Evolutionary conservation across 2,797 vertebrate species (phyloP).

Genomic region (Hirundo rustica): DNA sequence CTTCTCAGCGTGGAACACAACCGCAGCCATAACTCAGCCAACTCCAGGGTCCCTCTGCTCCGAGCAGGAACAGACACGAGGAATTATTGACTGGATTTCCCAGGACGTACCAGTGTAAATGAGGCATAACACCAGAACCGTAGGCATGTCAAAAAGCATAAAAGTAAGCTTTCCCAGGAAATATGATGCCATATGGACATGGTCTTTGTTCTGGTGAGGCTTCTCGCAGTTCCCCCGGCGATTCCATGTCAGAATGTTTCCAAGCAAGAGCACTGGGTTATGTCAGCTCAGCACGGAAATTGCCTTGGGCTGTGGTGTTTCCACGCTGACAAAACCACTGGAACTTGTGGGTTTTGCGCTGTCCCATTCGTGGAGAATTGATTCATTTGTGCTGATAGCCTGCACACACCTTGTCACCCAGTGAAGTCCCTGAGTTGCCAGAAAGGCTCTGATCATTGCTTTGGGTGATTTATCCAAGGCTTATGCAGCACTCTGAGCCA

Average conservation of each 20-base stretch:
- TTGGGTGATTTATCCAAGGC: slow-evolving; percentile 9
- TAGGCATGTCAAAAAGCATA: background rate
- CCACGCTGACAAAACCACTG: background rate
- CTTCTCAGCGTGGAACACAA: background rate
- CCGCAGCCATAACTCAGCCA: background rate
- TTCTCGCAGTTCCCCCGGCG: background rate
- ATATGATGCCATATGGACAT: slow-evolving; percentile 11
- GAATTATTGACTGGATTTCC: slow-evolving; percentile 2
- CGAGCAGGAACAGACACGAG: background rate
- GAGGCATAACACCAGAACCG: slow-evolving; percentile 14
- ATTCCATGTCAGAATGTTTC: background rate
- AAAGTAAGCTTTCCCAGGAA: slow-evolving; percentile 23
- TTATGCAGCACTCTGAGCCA: background rate
- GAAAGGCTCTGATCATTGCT: background rate
- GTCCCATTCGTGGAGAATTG: background rate
- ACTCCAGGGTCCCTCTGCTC: background rate
- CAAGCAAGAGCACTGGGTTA: background rate
- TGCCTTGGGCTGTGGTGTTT: background rate
- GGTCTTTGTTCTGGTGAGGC: slow-evolving; percentile 15
- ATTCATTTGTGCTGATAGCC: background rate
- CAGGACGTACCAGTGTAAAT: background rate
- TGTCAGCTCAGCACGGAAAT: background rate
- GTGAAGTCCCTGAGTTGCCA: background rate
- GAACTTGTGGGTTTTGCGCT: background rate
- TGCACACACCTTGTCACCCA: background rate